Percentiles rank a stretch among this genome's conserved stretches.
These are phyloP conservation scores for Hipparchia semele DNA, from an alignment of 2,888 invertebrate genomes.

Conservation along the genomic window DNA sequence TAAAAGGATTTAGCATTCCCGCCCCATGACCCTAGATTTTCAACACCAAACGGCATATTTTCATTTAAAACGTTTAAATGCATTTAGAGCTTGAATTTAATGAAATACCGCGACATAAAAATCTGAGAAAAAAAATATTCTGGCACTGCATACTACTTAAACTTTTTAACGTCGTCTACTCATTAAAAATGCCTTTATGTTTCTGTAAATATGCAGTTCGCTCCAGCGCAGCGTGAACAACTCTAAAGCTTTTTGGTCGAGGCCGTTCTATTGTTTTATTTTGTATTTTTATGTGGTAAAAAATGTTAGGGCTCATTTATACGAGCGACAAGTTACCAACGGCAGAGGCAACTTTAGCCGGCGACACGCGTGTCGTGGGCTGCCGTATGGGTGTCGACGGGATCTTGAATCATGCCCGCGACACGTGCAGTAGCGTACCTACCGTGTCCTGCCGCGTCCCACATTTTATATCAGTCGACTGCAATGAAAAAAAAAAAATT, in stretches of 20 bases:
- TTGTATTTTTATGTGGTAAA: conserved; percentile 13
- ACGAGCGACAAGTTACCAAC: too few species aligned
- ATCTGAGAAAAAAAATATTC: conserved; percentile 16
- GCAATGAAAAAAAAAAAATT: too few species aligned
- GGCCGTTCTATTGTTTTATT: conserved; percentile 37
- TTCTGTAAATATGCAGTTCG: conserved; percentile 34
- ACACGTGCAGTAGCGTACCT: too few species aligned
- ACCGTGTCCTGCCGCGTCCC: too few species aligned
- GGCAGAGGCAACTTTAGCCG: too few species aligned
- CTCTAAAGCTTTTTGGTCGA: conserved; percentile 33
- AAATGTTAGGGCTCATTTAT: neutral
- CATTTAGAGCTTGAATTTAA: conserved; percentile 11
- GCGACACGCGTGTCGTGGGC: too few species aligned
- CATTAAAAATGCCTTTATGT: conserved; percentile 37
- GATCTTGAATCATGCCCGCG: too few species aligned
- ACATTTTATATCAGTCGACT: too few species aligned
- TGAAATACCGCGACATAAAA: conserved; percentile 16
- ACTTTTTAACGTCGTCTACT: conserved; percentile 18
- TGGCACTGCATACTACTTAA: conserved; percentile 26
- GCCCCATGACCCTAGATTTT: too few species aligned
- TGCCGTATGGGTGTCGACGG: too few species aligned
- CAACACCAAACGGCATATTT: neutral
- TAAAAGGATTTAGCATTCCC: too few species aligned
- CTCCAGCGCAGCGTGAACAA: conserved; percentile 29
- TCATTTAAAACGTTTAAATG: neutral